phyloP scores from a whole-genome alignment of 1,140 invertebrate species.

The Cydia fagiglandana region DNA sequence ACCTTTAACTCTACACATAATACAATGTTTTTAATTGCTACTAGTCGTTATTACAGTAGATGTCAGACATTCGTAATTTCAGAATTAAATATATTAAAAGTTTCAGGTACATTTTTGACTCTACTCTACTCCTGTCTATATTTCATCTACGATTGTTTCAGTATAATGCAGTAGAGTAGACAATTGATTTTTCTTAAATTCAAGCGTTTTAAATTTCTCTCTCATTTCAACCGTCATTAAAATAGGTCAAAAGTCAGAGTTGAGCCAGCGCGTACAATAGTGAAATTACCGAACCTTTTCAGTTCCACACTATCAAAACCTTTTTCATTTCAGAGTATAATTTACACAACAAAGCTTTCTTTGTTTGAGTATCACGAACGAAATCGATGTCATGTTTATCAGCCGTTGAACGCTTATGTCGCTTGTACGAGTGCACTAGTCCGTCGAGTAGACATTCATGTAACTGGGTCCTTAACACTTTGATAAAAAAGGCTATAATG shows the following conservation, averaged over 20 bases:
- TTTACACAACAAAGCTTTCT: constrained; percentile 15
- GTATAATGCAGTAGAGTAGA: not conserved
- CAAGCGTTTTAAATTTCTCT: not conserved
- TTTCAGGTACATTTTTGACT: too few relatives aligned
- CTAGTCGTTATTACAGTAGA: too few relatives aligned
- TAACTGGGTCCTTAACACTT: not conserved
- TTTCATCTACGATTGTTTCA: too few relatives aligned
- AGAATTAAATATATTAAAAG: too few relatives aligned
- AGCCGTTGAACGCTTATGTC: constrained; percentile 40
- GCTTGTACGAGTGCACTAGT: constrained; percentile 32
- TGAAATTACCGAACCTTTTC: constrained; percentile 3
- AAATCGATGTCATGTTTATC: constrained; percentile 35
- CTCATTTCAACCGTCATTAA: not conserved
- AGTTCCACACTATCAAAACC: constrained; percentile 2
- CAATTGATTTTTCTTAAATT: not conserved
- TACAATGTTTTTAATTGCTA: too few relatives aligned
- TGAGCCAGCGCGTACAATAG: not conserved
- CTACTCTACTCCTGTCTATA: too few relatives aligned
- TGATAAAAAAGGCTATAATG: not conserved
- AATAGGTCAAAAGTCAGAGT: constrained; percentile 13
- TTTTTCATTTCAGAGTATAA: not conserved
- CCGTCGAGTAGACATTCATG: not conserved
- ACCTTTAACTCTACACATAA: too few relatives aligned
- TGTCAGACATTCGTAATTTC: too few relatives aligned
- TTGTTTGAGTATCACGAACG: constrained; percentile 7